phyloP scores from a whole-genome alignment of 2,888 invertebrate species.

The Nemoura dubitans region DNA sequence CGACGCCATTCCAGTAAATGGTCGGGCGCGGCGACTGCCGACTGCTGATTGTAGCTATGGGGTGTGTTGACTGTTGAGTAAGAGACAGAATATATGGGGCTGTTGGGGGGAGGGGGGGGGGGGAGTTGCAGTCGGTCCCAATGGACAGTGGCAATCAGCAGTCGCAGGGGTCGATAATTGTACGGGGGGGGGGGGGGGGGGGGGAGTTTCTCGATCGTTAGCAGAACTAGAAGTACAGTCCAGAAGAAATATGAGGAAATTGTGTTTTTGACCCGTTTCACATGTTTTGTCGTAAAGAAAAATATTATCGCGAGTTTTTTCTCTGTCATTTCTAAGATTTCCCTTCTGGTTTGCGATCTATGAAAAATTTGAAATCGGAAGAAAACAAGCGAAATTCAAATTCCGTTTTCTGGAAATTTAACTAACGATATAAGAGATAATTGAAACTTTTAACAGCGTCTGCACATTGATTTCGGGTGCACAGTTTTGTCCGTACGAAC shows the following conservation, averaged over 20 bases:
- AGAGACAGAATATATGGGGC: not conserved
- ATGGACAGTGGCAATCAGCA: constrained; percentile 38
- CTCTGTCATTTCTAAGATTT: too few species aligned
- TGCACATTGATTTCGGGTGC: not conserved
- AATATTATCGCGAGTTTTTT: not conserved
- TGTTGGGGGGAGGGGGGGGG: not conserved
- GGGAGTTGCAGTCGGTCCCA: constrained; percentile 2
- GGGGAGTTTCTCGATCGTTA: not conserved
- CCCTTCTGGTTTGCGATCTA: too few species aligned
- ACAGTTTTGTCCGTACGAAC: not conserved
- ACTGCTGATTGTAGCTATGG: not conserved
- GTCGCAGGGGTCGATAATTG: constrained; percentile 34
- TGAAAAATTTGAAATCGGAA: too few species aligned
- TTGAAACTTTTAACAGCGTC: not conserved
- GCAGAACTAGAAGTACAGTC: constrained; percentile 27
- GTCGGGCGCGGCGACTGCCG: not conserved
- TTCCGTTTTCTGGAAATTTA: not conserved
- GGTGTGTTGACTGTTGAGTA: not conserved
- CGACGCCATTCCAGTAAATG: not conserved
- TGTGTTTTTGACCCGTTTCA: not conserved
- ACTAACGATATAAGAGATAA: not conserved
- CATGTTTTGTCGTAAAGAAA: not conserved
- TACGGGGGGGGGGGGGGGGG: constrained; percentile 4
- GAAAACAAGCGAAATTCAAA: not conserved
- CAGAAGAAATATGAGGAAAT: not conserved